Conservation (phyloP, 2,113 vertebrate genomes). For the Macroglossus sobrinus region DNA sequence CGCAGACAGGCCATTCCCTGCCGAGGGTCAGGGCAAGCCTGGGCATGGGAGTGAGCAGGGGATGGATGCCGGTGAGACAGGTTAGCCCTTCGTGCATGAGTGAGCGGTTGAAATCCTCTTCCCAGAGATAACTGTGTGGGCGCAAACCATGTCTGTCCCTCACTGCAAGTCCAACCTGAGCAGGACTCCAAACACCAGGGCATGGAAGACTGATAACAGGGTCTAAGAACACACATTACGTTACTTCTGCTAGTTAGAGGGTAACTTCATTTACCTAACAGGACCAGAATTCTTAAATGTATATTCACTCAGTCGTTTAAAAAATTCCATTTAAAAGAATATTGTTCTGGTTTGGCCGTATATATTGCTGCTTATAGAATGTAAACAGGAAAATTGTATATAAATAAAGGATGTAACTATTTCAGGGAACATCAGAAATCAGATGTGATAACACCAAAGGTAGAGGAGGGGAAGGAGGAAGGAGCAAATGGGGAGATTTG, state of each 20-base stretch:
- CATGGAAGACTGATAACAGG: not conserved
- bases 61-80: not conserved
- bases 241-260: not conserved
- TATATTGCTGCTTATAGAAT: not conserved
- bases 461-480: not conserved
- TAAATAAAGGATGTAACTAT: not conserved
- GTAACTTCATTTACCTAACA: not conserved
- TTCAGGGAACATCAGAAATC: not conserved
- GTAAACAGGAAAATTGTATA: not conserved
- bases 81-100: not conserved
- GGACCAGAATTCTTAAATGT: not conserved
- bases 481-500: not conserved
- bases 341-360: not conserved
- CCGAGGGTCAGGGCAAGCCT: not conserved
- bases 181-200: not conserved
- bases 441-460: not conserved
- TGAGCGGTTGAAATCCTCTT: not conserved
- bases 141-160: not conserved
- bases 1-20: not conserved
- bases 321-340: not conserved
- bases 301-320: not conserved
- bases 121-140: not conserved
- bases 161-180: not conserved
- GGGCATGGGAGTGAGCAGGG: not conserved
- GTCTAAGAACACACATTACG: not conserved